Evolutionary conservation across 2,888 invertebrate genomes (phyloP), one percentile per base, ranked within the genome.

Genomic region (Ectemnius lituratus): DNA sequence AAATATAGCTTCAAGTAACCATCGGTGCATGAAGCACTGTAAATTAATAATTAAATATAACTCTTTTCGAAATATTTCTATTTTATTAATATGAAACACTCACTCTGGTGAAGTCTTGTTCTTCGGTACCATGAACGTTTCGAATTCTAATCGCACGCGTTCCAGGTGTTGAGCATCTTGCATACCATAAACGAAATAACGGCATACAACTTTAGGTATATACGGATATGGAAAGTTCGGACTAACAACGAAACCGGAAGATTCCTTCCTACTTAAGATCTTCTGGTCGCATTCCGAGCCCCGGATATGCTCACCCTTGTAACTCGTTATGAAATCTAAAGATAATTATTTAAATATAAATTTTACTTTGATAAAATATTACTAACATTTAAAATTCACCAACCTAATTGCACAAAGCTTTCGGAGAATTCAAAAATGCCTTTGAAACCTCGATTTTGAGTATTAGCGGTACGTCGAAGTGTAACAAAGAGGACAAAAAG

Each of bases 261-360:
- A 97, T 91, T 97, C 97, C 92, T 97, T 97, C 91, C 95, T 95
- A 92, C 98, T 98, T 86, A 98, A 94, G 89, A 99, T 98, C 92
- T 98, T 97, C 92, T 98, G 98, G 93, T 99, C 99, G 93, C 99
- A 99, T 93, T 99, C 99, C 85, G 98, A 97, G 90, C 98, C 98
- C 90, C 97, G 94, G 91, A 98, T 97, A 92, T 98, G 98, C 93
- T 97, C 96, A 84, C 97, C 97, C 91, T 97, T 96, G 92, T 97
- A 96, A 93, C 96, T 96, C 92, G 95, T 96, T 93, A 97, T 97
- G 93, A 97, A 97, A 94, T 96, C 97, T 97, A 92, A 61, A 92
- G 6, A 37, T n/a, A 49, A 59, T 37, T 2, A 57, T 52, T 1
- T 1, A 1, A 23, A 37, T 11, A 37, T 37, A 37, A 37, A 37